Percentiles rank a stretch among this genome's conserved stretches.
phyloP scores from a whole-genome alignment of 2,888 invertebrate species.

The Tipula unca region DNA sequence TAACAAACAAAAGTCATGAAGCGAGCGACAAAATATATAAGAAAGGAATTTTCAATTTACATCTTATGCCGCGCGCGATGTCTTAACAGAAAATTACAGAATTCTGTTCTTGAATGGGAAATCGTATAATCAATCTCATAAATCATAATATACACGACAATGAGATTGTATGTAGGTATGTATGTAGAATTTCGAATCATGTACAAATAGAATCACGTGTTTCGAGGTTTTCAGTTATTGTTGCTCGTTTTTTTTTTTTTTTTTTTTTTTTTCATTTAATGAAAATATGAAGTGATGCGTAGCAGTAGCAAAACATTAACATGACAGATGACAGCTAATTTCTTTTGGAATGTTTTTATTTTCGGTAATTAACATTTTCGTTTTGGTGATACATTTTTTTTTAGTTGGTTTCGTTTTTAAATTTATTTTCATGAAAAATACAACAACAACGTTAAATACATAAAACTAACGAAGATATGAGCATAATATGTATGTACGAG shows the following conservation, averaged over 20 bases:
- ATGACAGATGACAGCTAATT: conserved; percentile 20
- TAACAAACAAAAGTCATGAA: neutral
- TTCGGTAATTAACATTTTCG: conserved; percentile 18
- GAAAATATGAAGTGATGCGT: conserved; percentile 17
- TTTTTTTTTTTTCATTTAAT: conserved; percentile 15
- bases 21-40: neutral
- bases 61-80: neutral
- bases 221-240: neutral
- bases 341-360: conserved; percentile 19
- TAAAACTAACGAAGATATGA: neutral
- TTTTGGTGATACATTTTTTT: neutral
- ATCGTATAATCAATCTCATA: neutral
- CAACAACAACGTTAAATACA: neutral
- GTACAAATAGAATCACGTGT: neutral
- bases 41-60: neutral
- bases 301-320: conserved; percentile 14
- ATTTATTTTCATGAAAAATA: conserved; percentile 1
- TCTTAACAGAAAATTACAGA: neutral
- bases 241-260: neutral
- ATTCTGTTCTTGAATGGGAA: neutral
- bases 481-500: neutral
- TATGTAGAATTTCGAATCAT: neutral
- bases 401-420: neutral
- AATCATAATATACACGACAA: neutral
- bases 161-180: too few relatives aligned